A percentile compares a stretch with the other conserved stretches of the same genome.
Evolutionary conservation across 92 coral and sea anemone species (phyloP).

Genomic region (Meandrina meandrites): DNA sequence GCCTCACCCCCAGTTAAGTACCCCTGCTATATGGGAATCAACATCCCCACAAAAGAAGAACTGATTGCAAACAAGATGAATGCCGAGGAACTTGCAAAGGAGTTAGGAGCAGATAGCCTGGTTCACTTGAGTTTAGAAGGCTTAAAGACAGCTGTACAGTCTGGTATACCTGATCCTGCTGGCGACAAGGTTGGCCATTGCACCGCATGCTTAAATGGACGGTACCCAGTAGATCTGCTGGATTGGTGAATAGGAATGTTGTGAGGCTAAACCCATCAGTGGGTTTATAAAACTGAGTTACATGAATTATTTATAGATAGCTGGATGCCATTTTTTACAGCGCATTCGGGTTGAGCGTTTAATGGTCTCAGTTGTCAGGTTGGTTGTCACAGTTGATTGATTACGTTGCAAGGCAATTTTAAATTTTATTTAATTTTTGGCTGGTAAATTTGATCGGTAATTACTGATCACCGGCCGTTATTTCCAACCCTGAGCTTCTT

Average conservation of each 20-base stretch:
- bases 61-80: constrained; percentile 85
- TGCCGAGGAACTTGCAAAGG: constrained; percentile 74
- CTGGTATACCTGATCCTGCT: constrained; percentile 58
- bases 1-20: constrained; percentile 96
- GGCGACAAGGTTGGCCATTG: constrained; percentile 76
- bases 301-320: not conserved
- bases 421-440: no score
- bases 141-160: constrained; percentile 81
- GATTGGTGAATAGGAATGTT: constrained; percentile 73
- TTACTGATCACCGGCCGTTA: no score
- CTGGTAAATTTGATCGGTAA: no score
- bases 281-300: not conserved
- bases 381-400: no score
- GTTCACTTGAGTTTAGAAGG: constrained; percentile 88
- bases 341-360: no score
- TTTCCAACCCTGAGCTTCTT: no score
- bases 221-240: constrained; percentile 84
- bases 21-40: constrained; percentile 99
- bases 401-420: no score
- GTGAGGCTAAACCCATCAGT: not conserved
- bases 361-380: no score
- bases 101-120: constrained; percentile 88
- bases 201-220: constrained; percentile 90
- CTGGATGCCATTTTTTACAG: not conserved
- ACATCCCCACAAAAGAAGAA: constrained; percentile 93